Conservation (phyloP, 1,140 invertebrate species). For the Hermetia illucens region DNA sequence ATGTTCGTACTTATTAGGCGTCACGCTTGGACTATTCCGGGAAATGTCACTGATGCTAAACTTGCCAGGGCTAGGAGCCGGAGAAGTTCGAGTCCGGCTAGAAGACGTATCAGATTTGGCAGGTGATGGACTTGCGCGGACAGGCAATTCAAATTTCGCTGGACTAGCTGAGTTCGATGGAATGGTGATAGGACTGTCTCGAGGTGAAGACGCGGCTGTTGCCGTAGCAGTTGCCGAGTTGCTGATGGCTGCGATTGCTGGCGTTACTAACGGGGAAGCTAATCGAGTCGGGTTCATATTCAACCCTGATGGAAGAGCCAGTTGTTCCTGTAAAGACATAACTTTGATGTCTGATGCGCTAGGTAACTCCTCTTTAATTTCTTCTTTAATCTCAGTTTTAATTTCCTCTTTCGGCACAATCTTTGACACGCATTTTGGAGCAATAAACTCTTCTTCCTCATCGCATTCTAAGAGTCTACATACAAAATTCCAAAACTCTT, state of each 20-base stretch:
- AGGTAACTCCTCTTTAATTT: conserved; percentile 17
- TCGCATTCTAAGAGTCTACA: conserved; percentile 24
- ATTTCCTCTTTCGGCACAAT: background rate
- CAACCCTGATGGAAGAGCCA: conserved; percentile 26
- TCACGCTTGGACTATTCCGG: conserved; percentile 26
- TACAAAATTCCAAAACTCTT: conserved; percentile 42
- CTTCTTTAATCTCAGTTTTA: conserved; percentile 6
- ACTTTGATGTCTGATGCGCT: conserved; percentile 24
- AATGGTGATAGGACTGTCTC: conserved; percentile 27
- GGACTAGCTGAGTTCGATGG: conserved; percentile 28
- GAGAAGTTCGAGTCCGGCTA: conserved; percentile 22
- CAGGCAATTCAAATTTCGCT: conserved; percentile 26
- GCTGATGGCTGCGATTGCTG: conserved; percentile 6
- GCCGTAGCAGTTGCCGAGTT: background rate
- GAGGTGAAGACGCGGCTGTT: conserved; percentile 13
- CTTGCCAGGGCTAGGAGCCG: conserved; percentile 25
- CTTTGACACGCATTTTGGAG: conserved; percentile 8
- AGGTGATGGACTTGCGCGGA: conserved; percentile 25
- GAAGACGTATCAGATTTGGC: conserved; percentile 26
- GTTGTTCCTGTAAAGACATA: conserved; percentile 26
- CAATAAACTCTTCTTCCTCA: conserved; percentile 27
- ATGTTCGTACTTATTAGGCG: conserved; percentile 21
- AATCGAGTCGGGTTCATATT: conserved; percentile 31
- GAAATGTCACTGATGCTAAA: conserved; percentile 26
- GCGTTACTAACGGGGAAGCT: conserved; percentile 21